These are phyloP conservation scores for Chaetodon trifasciatus DNA, from an alignment of 2,797 vertebrate species.

Conservation along the genomic window DNA sequence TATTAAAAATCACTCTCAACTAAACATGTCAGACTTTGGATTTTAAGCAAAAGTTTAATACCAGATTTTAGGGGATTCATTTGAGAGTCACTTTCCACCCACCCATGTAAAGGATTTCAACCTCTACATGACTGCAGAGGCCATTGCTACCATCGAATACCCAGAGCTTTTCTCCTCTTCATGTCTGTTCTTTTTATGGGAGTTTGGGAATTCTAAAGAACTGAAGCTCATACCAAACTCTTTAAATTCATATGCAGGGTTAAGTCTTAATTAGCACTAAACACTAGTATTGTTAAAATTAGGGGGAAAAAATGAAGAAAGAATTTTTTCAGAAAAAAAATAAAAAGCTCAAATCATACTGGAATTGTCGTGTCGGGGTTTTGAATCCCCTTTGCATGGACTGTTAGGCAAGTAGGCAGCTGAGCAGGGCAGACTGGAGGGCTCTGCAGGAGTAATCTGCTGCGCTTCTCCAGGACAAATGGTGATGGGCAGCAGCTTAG, in stretches of 20 bases:
- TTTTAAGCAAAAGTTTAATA: neutral
- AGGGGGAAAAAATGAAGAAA: neutral
- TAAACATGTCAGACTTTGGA: neutral
- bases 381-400: slow-evolving; percentile 20
- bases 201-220: neutral
- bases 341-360: slow-evolving; percentile 8
- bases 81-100: neutral
- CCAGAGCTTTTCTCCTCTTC: neutral
- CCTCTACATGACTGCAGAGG: neutral
- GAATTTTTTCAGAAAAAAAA: neutral
- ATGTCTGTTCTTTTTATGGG: neutral
- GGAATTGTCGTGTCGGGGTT: slow-evolving; percentile 19
- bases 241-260: neutral
- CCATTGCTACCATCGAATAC: neutral
- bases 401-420: slow-evolving; percentile 39
- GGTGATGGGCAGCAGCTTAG: slow-evolving; percentile 68
- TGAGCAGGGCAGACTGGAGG: slow-evolving; percentile 38
- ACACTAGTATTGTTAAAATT: neutral
- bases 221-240: neutral
- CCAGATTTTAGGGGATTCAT: neutral
- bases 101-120: neutral
- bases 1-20: neutral
- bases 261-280: slow-evolving; percentile 13
- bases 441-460: slow-evolving; percentile 45
- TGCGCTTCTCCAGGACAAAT: slow-evolving; percentile 47